Evolutionary conservation across 1,140 invertebrate species (phyloP), one percentile per base, ranked within the genome.

Genomic region (Drosophila sproati): DNA sequence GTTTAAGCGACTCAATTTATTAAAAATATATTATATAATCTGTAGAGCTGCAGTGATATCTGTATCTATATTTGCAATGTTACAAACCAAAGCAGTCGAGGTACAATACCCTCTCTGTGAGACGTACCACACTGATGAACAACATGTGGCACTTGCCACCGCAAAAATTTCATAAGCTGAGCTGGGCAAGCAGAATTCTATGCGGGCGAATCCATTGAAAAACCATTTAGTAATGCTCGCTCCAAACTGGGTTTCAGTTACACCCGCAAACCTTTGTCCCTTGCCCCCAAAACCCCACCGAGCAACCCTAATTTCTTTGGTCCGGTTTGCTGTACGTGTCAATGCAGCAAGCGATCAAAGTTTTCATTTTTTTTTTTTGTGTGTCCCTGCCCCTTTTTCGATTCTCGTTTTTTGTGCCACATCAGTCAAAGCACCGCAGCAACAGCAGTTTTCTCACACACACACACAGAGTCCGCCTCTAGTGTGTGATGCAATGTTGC

Each of bases 351-450:
- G 76, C 71, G 47, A 50, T 77, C 39, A 41, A 41, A n/a, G 10
- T n/a, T 3, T 43, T 4, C 39, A n/a, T 43, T 7, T 37, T 5
- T 37, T 37, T 79, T 88, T 87, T 82, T 70, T 82, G 67, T 63
- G 60, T 68, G 54, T 28, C 52, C 34, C 12, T 45, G 8, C 32
- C 34, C 39, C 55, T 57, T 60, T 69, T 71, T 82, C 50, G 74
- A 63, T 63, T 64, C 59, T 80, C 47, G 70, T 67, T 76, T 75
- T 75, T 72, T 78, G 67, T 73, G 77, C 77, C 80, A 83, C 82
- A 87, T 87, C 82, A 88, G 82, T 87, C 82, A 87, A 82, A 88
- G 77, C 67, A 77, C 77, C 85, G 56, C 83, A 86, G 82, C 56
- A 87, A 62, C 82, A 85, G 80, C 70, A 86, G 73, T 45, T 60